Base-by-base conservation (phyloP, 1,140 invertebrate species). In the Gonatopus flavifemur region DNA sequence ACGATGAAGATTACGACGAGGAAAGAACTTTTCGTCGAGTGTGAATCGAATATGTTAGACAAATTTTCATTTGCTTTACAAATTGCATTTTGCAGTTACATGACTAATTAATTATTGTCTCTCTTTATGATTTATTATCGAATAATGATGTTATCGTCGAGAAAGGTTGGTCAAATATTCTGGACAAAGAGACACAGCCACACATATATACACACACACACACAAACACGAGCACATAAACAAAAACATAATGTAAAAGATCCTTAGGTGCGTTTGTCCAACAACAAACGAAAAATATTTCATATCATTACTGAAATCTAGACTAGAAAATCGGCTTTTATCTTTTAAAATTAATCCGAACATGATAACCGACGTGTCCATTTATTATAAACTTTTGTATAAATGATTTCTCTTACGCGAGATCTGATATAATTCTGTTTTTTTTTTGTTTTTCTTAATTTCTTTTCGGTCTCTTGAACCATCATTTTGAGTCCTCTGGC, bases 41-140 rank as follows among this genome's bases (percentile, higher is more conserved):
- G 57, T 70, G n/a, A n/a, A n/a, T n/a, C n/a, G n/a, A n/a, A 64
- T 69, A 70, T 69, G 61, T 67, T 69, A 61, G 38, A 51, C n/a
- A 69, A 57, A 64, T 62, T 67, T 64, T 66, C 45, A 55, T 67
- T 65, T 52, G 49, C 60, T 67, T n/a, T 62, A 62, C 57, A 58
- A n/a, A 66, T 65, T 68, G 59, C 62, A 59, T 65, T 45, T 61
- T 63, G 64, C 66, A 68, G 58, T 69, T 58, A 66, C 57, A 57
- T 62, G 54, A 50, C 53, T 70, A 64, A n/a, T n/a, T n/a, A 58
- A 66, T 62, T 67, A 69, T 66, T 51, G 59, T 67, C 66, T 71
- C 60, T 69, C 60, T 64, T 65, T 61, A 42, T n/a, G n/a, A 64
- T 65, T 67, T 65, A 56, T 62, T 55, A 59, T 63, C 59, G 54